Percentiles rank a stretch among this genome's conserved stretches.
These are phyloP conservation scores for Proterorhinus semilunaris DNA, from an alignment of 2,113 vertebrate species.

Conservation along the genomic window DNA sequence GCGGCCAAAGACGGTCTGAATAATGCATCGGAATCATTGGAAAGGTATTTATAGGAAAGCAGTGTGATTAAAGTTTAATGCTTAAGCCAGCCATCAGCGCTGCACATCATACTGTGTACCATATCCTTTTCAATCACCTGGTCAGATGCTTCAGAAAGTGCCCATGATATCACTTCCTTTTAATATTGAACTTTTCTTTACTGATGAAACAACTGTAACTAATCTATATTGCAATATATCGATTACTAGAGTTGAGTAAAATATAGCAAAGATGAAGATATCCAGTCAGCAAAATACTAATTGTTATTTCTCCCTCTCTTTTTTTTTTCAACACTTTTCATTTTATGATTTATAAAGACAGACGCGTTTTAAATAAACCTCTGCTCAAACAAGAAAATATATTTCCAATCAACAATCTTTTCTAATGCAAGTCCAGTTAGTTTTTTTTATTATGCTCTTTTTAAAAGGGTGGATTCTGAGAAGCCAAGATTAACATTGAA, in stretches of 20 bases:
- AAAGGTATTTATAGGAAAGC: slow-evolving; percentile 75
- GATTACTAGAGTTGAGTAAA: no score
- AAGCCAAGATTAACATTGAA: background rate
- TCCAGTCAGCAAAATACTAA: no score
- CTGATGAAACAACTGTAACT: background rate
- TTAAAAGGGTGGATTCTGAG: background rate
- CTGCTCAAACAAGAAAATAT: no score
- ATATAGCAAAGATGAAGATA: no score
- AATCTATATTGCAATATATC: background rate
- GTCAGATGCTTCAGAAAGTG: background rate
- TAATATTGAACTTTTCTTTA: background rate
- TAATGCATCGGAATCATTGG: slow-evolving; percentile 74
- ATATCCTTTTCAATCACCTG: slow-evolving; percentile 4
- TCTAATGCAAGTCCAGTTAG: no score
- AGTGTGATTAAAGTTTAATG: slow-evolving; percentile 70
- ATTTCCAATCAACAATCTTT: no score
- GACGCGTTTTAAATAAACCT: no score
- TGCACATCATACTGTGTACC: slow-evolving; percentile 36
- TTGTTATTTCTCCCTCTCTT: no score
- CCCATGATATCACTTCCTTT: background rate
- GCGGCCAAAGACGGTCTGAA: slow-evolving; percentile 58
- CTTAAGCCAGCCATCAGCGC: slow-evolving; percentile 65
- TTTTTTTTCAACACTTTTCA: no score
- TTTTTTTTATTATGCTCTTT: no score
- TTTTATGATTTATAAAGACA: no score